Percentiles rank a stretch among this genome's conserved stretches.
These are phyloP conservation scores for Ceyx erithaca DNA, from an alignment of 2,797 vertebrate species.

Conservation along the genomic window DNA sequence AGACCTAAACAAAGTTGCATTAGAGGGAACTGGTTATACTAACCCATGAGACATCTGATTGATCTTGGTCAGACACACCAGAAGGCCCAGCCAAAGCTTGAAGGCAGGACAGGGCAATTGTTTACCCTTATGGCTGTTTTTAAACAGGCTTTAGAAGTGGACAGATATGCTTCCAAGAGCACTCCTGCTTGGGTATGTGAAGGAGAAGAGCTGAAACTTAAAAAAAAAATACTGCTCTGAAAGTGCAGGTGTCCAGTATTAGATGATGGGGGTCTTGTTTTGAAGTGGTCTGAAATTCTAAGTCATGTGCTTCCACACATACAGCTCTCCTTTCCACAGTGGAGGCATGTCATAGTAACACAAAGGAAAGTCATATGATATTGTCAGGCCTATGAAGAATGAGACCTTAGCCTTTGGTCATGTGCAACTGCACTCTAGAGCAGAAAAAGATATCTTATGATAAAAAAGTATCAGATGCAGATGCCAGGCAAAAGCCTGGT, in stretches of 20 bases:
- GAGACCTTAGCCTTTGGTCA: neutral
- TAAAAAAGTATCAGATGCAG: neutral
- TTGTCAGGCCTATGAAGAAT: neutral
- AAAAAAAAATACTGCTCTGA: neutral
- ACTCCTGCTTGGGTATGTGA: neutral
- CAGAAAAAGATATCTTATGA: neutral
- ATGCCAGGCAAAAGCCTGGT: neutral
- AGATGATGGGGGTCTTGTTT: neutral
- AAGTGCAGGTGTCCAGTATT: neutral
- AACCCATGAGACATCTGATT: slow-evolving; percentile 7
- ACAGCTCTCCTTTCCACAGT: neutral
- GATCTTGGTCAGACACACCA: neutral
- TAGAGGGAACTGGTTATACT: neutral
- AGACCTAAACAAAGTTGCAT: slow-evolving; percentile 9
- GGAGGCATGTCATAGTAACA: neutral
- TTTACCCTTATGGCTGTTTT: neutral
- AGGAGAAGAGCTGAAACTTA: neutral
- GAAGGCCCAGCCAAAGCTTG: neutral
- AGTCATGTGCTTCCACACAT: neutral
- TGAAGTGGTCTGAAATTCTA: neutral
- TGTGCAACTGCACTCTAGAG: neutral
- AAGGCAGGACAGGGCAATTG: neutral
- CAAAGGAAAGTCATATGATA: neutral
- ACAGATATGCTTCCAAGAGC: neutral
- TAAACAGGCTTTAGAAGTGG: neutral